Base-by-base conservation (phyloP, 2,113 vertebrate genomes). In the Petroica traversi region DNA sequence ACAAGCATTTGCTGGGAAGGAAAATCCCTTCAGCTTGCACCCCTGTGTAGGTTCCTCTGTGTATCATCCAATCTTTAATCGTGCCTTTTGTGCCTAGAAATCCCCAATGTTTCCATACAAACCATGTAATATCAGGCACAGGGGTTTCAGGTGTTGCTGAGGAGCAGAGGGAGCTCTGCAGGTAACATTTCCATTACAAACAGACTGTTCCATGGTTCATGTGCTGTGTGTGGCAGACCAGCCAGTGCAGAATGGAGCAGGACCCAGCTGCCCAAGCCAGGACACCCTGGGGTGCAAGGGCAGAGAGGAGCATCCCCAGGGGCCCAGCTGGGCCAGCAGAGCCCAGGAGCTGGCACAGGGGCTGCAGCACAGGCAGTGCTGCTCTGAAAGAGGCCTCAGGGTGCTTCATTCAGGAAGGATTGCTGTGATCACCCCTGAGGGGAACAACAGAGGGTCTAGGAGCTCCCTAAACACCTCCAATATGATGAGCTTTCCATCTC, bases 191-290 rank as follows among this genome's bases (percentile, higher is more conserved):
- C 55, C 41, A 23, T 46, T 22, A 34, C 89, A 64, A 63, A 51
- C 33, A 1, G 2, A 31, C 22, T 36, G 2, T 62, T 62, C 57
- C 43, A 5, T 2, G 4, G 58, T 43, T 66, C 1, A 0, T 5
- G 2, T 7, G 48, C 33, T 34, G 17, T 13, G 26, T 6, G 3
- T 11, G 17, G 26, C 36, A 81, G 33, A 54, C 33, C 54, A 55
- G 52, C 14, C 0, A 0, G 67, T 45, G 19, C 46, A 76, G 63
- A 55, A 5, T 2, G 2, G 5, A 15, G 48, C 58, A 64, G 59
- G 48, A 41, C 29, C 12, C 0, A 0, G 36, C 14, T 84, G 68
- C 19, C 3, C 3, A 10, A 46, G 36, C 40, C 6, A 2, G 31
- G 46, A 18, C 55, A 62, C 6, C 8, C 38, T n/a, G 3, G 34